Evolutionary conservation across 2,797 vertebrate genomes (phyloP).

Genomic region (Loris lydekkerianus): DNA sequence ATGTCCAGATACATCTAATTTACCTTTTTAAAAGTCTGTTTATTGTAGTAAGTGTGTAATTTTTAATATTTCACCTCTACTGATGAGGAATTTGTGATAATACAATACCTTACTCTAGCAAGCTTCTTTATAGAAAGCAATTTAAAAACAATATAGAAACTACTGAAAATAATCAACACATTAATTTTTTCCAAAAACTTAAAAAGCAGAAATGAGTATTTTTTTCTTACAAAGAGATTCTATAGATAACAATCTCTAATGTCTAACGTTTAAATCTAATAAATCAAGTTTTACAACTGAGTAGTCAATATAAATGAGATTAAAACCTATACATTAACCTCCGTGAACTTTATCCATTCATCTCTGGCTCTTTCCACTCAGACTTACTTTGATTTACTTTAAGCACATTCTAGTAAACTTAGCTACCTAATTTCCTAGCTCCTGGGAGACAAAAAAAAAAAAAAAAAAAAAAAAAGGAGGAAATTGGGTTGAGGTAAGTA

Average conservation of each 20-base stretch:
- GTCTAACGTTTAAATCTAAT: not conserved
- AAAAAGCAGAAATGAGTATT: slow-evolving; percentile 45
- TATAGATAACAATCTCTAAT: not conserved
- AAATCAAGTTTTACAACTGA: slow-evolving; percentile 32
- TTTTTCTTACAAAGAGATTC: slow-evolving; percentile 55
- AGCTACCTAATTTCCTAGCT: not conserved
- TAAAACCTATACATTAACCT: not conserved
- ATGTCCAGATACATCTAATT: not conserved
- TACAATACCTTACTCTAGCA: slow-evolving; percentile 36
- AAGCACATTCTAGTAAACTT: slow-evolving; percentile 27
- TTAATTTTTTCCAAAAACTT: not conserved
- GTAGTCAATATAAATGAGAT: not conserved
- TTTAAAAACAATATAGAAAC: slow-evolving; percentile 46
- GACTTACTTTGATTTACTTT: not conserved
- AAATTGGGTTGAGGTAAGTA: not conserved
- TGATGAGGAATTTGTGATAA: slow-evolving; percentile 47
- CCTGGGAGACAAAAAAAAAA: not conserved
- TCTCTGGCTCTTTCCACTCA: slow-evolving; percentile 30
- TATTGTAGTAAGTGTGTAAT: not conserved
- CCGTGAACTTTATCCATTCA: not conserved
- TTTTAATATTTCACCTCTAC: not conserved
- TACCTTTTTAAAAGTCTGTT: not conserved
- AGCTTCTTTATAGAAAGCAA: not conserved
- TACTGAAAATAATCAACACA: slow-evolving; percentile 32
- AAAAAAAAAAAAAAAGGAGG: not conserved